Evolutionary conservation across 2,113 vertebrate genomes (phyloP).

Genomic region (Thomomys bottae): DNA sequence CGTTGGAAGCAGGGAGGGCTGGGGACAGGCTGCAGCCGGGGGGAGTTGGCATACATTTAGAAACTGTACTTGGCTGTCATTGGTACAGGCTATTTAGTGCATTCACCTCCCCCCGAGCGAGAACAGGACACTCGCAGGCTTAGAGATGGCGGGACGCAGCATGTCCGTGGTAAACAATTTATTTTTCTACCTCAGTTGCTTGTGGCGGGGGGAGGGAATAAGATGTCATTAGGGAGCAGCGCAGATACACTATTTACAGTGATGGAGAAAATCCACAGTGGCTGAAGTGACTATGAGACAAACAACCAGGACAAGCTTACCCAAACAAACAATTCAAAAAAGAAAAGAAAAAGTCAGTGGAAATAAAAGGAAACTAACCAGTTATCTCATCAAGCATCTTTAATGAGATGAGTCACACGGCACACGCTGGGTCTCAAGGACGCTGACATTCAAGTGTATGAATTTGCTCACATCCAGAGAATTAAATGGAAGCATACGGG

Average conservation of each 20-base stretch:
- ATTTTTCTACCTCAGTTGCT: slow-evolving; percentile 88
- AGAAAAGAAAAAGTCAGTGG: slow-evolving; percentile 70
- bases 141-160: slow-evolving; percentile 86
- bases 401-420: slow-evolving; percentile 79
- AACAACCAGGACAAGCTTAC: slow-evolving; percentile 82
- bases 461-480: slow-evolving; percentile 76
- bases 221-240: slow-evolving; percentile 79
- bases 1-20: slow-evolving; percentile 11
- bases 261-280: slow-evolving; percentile 83
- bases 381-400: slow-evolving; percentile 81
- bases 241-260: slow-evolving; percentile 85
- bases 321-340: slow-evolving; percentile 76
- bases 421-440: slow-evolving; percentile 69
- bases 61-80: slow-evolving; percentile 37
- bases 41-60: not conserved
- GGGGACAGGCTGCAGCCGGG: slow-evolving; percentile 18
- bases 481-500: slow-evolving; percentile 68
- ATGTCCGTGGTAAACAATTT: slow-evolving; percentile 86
- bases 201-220: slow-evolving; percentile 80
- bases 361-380: slow-evolving; percentile 79
- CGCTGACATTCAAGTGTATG: slow-evolving; percentile 68
- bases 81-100: slow-evolving; percentile 80
- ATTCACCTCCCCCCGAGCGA: slow-evolving; percentile 74
- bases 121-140: slow-evolving; percentile 81
- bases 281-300: slow-evolving; percentile 78